Conservation (phyloP, 2,797 vertebrate species). For the Pampus argenteus region DNA sequence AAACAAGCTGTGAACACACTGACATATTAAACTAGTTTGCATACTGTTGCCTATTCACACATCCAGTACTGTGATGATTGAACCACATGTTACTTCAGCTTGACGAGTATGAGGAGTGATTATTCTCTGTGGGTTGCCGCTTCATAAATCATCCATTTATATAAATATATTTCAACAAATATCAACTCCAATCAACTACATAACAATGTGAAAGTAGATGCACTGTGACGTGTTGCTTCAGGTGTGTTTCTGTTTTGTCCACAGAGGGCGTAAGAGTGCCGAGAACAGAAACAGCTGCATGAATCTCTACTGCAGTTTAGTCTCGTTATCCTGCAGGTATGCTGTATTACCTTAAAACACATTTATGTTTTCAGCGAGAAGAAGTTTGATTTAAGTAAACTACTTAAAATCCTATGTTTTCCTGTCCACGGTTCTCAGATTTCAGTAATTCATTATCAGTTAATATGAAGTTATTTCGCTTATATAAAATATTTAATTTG, state of each 20-base stretch:
- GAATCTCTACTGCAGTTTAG: constrained; percentile 15
- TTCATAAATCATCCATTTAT: neutral
- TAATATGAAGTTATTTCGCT: constrained; percentile 9
- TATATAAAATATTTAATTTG: constrained; percentile 3
- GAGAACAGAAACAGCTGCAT: neutral
- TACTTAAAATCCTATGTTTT: constrained; percentile 16
- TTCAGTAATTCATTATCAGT: constrained; percentile 39
- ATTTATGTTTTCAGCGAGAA: neutral
- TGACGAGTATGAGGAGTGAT: no score
- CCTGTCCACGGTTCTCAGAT: neutral
- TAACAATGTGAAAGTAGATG: neutral
- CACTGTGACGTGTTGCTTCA: fast-evolving
- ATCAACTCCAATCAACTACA: neutral
- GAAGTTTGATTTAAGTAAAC: neutral
- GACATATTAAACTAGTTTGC: no score
- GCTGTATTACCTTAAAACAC: neutral
- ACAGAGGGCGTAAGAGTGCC: constrained; percentile 59
- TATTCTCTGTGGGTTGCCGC: no score
- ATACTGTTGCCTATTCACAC: neutral
- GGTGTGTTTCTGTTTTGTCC: constrained; percentile 45
- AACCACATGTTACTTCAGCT: no score
- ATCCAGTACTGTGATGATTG: no score
- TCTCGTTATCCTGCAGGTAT: neutral
- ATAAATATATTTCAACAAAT: neutral
- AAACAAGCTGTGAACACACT: neutral